These are phyloP conservation scores for Halichoerus grypus DNA, from an alignment of 2,113 vertebrate genomes.

Conservation along the genomic window DNA sequence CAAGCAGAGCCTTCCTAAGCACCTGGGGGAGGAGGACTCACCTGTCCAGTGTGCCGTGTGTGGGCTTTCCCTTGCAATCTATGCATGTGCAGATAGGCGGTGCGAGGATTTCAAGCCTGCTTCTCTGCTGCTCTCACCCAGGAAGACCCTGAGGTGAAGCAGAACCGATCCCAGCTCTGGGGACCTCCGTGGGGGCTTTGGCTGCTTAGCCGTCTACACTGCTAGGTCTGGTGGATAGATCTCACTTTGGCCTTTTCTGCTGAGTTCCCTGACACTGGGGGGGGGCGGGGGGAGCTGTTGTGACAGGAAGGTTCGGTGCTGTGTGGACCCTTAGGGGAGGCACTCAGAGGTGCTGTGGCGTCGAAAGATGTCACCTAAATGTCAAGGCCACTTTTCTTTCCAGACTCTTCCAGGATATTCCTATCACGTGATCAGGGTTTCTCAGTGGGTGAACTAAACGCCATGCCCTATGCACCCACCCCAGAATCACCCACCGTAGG, in stretches of 20 bases:
- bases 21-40: background rate
- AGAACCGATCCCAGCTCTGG: background rate
- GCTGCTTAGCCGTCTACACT: background rate
- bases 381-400: background rate
- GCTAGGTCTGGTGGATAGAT: background rate
- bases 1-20: background rate
- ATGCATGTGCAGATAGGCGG: too few species aligned
- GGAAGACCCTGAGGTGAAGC: background rate
- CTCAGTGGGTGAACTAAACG: background rate
- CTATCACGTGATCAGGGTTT: background rate
- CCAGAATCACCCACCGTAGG: background rate
- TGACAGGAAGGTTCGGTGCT: too few species aligned
- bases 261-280: background rate
- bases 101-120: background rate
- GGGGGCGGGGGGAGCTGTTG: fast-evolving
- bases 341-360: background rate
- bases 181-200: background rate
- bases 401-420: background rate
- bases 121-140: background rate
- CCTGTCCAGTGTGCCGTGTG: fast-evolving
- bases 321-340: background rate
- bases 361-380: background rate
- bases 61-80: background rate
- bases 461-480: background rate
- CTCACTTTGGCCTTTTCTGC: background rate